Base-by-base conservation (phyloP, 2,888 invertebrate genomes). In the Synergus gifuensis region DNA sequence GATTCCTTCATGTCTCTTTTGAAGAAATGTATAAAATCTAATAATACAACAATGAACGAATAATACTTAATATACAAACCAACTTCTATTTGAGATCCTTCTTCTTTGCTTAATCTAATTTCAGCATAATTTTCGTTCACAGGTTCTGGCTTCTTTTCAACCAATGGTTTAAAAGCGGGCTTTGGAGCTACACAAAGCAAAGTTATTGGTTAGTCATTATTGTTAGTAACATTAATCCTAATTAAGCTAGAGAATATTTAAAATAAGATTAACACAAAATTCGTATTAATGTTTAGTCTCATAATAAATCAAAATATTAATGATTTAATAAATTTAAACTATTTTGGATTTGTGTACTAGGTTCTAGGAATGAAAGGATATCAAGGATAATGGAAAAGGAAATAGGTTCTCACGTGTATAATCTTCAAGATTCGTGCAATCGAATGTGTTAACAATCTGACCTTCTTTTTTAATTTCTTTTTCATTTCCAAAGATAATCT, bases 71-170 rank as follows among this genome's bases (percentile, higher is more conserved):
- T 46, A 79, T 86, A 88, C 91, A 88, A 90, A 91, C 92, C 92
- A 80, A 91, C 88, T 88, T 93, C 90, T 77, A 90, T 87, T 82
- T 90, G 85, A 77, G 91, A 89, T 77, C 90, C 87, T 79, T 90
- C 89, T 73, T 91, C 91, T 85, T 90, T 90, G 87, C 93, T 93
- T 83, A 93, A 83, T 81, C 93, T 90, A 85, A 93, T 92, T 91
- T 94, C 94, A 69, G 89, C 87, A 83, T 92, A 93, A 60, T 88
- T 87, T 78, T 90, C 90, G 49, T 89, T 90, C 83, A 82, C 82
- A 76, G 89, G 85, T 22, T 81, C 84, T 82, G 86, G 86, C 86
- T 89, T 89, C 79, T 87, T 85, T 64, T 88, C 87, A 76, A 89
- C 82, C 85, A 90, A 82, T 81, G 90, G 88, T 84, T 85, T 86